Conservation (phyloP, 2,888 invertebrate species). For the Monoplex corrugatus region DNA sequence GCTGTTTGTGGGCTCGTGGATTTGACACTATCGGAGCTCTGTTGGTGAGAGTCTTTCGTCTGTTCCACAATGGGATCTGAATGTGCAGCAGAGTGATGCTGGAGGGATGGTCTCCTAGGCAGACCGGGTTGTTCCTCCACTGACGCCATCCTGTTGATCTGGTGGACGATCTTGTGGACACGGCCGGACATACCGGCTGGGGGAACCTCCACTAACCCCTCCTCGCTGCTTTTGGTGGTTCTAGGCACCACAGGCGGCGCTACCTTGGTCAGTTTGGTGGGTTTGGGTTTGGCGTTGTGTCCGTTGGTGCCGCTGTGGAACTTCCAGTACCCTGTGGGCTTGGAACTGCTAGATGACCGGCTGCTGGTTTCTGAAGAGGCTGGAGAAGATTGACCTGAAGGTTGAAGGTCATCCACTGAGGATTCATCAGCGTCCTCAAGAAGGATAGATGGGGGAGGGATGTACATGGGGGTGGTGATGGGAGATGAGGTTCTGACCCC, state of each 20-base stretch:
- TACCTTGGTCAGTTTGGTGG: constrained; percentile 46
- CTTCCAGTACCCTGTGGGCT: constrained; percentile 37
- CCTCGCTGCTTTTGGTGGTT: not conserved
- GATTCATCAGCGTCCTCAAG: constrained; percentile 33
- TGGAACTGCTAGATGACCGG: not conserved
- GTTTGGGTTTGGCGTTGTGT: not conserved
- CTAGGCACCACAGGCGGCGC: constrained; percentile 48
- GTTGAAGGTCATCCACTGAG: not conserved
- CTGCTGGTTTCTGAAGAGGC: constrained; percentile 19
- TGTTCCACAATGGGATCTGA: not conserved
- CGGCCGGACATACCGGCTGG: constrained; percentile 26
- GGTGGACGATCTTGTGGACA: constrained; percentile 46
- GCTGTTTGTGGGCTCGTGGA: not conserved
- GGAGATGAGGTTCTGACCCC: not conserved
- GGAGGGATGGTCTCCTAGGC: not conserved
- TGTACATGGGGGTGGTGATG: constrained; percentile 16
- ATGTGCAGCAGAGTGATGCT: not conserved
- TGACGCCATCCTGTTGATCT: constrained; percentile 45
- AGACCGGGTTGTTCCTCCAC: constrained; percentile 20
- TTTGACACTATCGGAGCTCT: not conserved
- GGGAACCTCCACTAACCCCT: constrained; percentile 50
- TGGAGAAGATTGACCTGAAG: not conserved
- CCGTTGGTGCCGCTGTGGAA: constrained; percentile 34
- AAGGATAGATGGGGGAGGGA: not conserved
- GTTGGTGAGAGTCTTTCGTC: not conserved